Evolutionary conservation across 2,888 invertebrate species (phyloP).

Genomic region (Drosophila mercatorum): DNA sequence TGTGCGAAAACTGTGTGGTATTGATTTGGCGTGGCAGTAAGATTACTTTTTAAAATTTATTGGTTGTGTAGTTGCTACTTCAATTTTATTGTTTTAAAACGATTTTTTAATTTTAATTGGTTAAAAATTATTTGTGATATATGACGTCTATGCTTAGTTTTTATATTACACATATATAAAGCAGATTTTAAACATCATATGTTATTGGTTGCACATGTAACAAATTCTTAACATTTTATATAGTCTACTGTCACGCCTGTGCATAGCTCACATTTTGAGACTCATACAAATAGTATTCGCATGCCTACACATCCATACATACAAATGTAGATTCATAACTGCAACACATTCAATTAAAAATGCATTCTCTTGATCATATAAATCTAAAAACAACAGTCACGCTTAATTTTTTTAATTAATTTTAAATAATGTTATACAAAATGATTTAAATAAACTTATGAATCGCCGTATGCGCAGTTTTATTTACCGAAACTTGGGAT

Average conservation of each 20-base stretch:
- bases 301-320: constrained; percentile 57
- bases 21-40: constrained; percentile 55
- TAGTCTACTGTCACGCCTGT: constrained; percentile 51
- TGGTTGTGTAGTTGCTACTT: constrained; percentile 62
- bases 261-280: constrained; percentile 36
- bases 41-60: constrained; percentile 44
- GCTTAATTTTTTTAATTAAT: constrained; percentile 77
- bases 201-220: background rate
- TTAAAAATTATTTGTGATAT: constrained; percentile 72
- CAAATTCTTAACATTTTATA: background rate
- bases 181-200: constrained; percentile 20
- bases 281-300: constrained; percentile 64
- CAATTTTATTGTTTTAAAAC: constrained; percentile 38
- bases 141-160: constrained; percentile 51
- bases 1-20: constrained; percentile 42
- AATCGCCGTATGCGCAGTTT: constrained; percentile 26
- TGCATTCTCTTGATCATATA: constrained; percentile 72
- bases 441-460: constrained; percentile 65
- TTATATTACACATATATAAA: constrained; percentile 44
- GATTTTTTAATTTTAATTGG: constrained; percentile 42
- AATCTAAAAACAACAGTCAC: constrained; percentile 69
- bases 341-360: constrained; percentile 70
- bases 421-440: constrained; percentile 76
- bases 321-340: constrained; percentile 66
- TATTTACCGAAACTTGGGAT: background rate